phyloP scores from a whole-genome alignment of 2,797 vertebrate species.

The Urophycis tenuis region DNA sequence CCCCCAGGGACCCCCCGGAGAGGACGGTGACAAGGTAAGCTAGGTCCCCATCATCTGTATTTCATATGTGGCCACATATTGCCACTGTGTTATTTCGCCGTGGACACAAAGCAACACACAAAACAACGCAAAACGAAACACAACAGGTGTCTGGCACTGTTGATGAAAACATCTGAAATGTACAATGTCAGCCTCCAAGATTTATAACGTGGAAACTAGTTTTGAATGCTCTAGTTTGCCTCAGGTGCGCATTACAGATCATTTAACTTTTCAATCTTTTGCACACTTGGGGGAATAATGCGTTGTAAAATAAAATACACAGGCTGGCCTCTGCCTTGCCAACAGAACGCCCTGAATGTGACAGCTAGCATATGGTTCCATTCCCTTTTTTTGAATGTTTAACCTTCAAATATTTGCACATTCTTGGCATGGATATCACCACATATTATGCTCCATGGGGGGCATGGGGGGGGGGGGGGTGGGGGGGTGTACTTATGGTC shows the following conservation, averaged over 20 bases:
- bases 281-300: neutral
- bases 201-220: neutral
- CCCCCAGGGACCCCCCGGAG: slow-evolving; percentile 93
- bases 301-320: neutral
- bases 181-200: neutral
- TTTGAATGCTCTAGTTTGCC: neutral
- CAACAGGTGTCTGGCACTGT: neutral
- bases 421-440: neutral
- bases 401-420: neutral
- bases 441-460: slow-evolving; percentile 2
- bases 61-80: neutral
- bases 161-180: neutral
- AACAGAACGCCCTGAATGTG: neutral
- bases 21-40: slow-evolving; percentile 95
- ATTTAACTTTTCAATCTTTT: neutral
- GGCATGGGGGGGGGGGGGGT: neutral
- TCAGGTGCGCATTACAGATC: neutral
- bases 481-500: neutral
- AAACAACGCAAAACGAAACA: neutral
- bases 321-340: neutral
- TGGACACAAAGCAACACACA: neutral
- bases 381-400: neutral
- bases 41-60: neutral
- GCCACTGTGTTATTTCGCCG: neutral
- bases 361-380: neutral